Evolutionary conservation across 2,888 invertebrate genomes (phyloP), one percentile per base, ranked within the genome.

Genomic region (Anaspis maculata): DNA sequence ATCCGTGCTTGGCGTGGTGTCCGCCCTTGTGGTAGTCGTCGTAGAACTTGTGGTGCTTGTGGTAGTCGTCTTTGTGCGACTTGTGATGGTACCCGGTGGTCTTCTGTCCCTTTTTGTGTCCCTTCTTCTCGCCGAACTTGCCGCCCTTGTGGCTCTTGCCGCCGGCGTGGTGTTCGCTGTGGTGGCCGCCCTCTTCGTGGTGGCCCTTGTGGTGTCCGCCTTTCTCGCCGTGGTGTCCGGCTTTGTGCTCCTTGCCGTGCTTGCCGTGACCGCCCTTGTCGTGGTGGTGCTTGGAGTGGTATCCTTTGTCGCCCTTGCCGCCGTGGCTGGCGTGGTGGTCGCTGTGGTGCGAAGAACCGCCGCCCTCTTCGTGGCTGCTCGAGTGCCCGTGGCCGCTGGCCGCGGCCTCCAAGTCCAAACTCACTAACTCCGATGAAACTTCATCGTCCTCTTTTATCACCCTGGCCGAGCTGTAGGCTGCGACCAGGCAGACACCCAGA

Each of bases 1-100:
- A 77, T 7, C 86, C 87, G 52, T 83, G 81, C 56, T 87, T 88
- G 61, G 79, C 76, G 57, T 87, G 86, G 55, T 86, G 79, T 1
- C 87, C 87, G 3, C 82, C 83, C 57, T 87, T 85, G 63, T 88
- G 83, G 62, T 79, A 80, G 60, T 88, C 86, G 56, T 88, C 87
- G 65, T 88, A 88, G 71, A 88, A 88, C 62, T 87, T 86, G 62
- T 86, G 86, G 54, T 86, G 82, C 61, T 88, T 88, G 53, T 84
- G 80, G 57, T 82, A 87, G 58, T 89, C 88, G 54, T 88, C 88
- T 59, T 89, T 89, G 64, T 87, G 84, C 22, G 83, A 81, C 56
- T 87, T 86, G 62, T 87, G 83, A 54, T 88, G 88, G 61, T 78
- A 87, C 5, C 87, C 87, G 37, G 83, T 77, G 10, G 85, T 83